Base-by-base conservation (phyloP, 2,888 invertebrate genomes). In the Gymnosoma rotundatum region DNA sequence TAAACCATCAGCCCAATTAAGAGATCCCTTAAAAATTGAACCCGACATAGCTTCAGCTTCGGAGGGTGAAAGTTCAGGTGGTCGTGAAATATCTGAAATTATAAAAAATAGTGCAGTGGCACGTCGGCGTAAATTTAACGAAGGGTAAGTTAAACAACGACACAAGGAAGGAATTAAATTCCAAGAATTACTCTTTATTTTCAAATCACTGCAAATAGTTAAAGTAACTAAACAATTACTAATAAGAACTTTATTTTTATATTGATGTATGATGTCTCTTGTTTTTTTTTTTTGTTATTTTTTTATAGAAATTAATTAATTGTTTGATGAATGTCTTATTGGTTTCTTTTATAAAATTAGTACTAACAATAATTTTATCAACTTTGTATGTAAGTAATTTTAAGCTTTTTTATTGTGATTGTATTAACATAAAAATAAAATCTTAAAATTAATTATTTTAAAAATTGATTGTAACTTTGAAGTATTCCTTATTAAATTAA, bases 21-120 rank as follows among this genome's bases (percentile, higher is more conserved):
- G 70, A 54, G 82, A 82, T 58, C 79, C 63, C 45, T 20, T 78
- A 64, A 86, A 74, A 78, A 50, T 69, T 67, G 85, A 74, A 38
- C 67, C 83, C 16, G 76, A 83, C 36, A 80, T 87, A 60, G 89
- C 91, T 18, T 92, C 92, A 2, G 91, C 92, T 2, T 93, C 93
- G 16, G 93, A 93, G 80, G 93, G 93, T 50, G 93, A 93, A 87
- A 93, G 93, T 83, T 93, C 93, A 4, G 93, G 93, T 20, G 93
- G 93, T 16, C 91, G 93, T 8, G 93, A 93, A 87, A 92, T 93
- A 75, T 91, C 92, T 61, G 91, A 91, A 63, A 93, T 93, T 56
- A 93, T 94, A 84, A 92, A 92, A 86, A 93, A 93, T 83, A 93
- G 93, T 87, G 93, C 92, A 7, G 91, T 92, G 32, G 91, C 92